Evolutionary conservation across 2,797 vertebrate genomes (phyloP).

Genomic region (Spondyliosoma cantharus): DNA sequence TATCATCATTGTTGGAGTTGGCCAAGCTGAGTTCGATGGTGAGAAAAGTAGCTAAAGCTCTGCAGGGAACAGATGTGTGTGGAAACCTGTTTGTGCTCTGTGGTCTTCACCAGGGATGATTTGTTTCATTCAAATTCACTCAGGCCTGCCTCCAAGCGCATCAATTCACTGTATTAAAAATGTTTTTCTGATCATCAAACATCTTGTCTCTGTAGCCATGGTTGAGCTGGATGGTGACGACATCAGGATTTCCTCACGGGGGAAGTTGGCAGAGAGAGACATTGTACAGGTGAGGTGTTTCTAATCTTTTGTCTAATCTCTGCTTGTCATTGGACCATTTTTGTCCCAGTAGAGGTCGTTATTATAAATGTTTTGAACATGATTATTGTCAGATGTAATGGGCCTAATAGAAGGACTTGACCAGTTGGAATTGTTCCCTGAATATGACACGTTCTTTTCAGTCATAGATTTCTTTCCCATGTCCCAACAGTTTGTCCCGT

Average conservation of each 20-base stretch:
- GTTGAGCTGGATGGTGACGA: constrained; percentile 96
- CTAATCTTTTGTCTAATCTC: constrained; percentile 6
- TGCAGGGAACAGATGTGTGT: not conserved
- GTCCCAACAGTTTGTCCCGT: constrained; percentile 90
- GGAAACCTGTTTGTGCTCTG: constrained; percentile 25
- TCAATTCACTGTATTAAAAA: not conserved
- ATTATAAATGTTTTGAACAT: not conserved
- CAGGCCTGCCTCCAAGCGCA: not conserved
- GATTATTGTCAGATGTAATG: not conserved
- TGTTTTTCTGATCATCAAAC: constrained; percentile 3
- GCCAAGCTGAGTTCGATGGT: constrained; percentile 97
- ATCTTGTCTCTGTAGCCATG: constrained; percentile 87
- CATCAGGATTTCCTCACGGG: constrained; percentile 93
- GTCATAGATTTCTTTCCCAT: constrained; percentile 18
- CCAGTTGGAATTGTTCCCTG: not conserved
- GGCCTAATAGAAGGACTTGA: not conserved
- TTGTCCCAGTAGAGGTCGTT: not conserved
- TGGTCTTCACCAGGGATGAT: constrained; percentile 1
- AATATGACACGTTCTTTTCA: not conserved
- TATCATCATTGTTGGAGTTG: constrained; percentile 97
- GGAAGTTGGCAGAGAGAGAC: constrained; percentile 93
- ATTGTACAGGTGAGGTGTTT: constrained; percentile 91
- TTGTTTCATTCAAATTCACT: constrained; percentile 25
- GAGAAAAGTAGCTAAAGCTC: constrained; percentile 62
- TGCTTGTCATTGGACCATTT: not conserved